These are phyloP conservation scores for Lottia gigantea DNA, from an alignment of 2,888 invertebrate species.

Conservation along the genomic window DNA sequence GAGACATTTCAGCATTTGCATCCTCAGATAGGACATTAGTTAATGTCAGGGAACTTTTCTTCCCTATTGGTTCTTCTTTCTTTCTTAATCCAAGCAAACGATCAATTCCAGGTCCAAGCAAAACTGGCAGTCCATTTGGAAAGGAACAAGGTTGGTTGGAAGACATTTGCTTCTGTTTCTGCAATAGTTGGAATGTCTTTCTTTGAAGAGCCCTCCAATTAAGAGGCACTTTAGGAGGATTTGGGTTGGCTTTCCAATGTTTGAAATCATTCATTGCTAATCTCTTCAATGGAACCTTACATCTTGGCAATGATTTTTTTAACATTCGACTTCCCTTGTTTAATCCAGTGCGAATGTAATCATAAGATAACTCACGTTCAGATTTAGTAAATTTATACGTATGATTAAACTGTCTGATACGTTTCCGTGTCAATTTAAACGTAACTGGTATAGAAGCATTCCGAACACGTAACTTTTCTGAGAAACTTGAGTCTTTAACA, in stretches of 20 bases:
- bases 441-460: conserved; percentile 44
- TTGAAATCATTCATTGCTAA: conserved; percentile 40
- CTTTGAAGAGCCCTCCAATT: background rate
- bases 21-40: conserved; percentile 52
- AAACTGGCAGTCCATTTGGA: conserved; percentile 47
- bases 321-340: conserved; percentile 43
- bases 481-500: conserved; percentile 46
- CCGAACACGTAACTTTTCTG: conserved; percentile 50
- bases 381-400: conserved; percentile 49
- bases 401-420: conserved; percentile 33
- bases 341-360: conserved; percentile 47
- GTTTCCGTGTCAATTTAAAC: conserved; percentile 43
- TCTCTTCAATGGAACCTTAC: conserved; percentile 41
- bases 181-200: background rate
- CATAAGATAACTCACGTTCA: conserved; percentile 47
- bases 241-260: conserved; percentile 32
- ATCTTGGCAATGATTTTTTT: conserved; percentile 37
- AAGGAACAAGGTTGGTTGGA: conserved; percentile 33
- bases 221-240: conserved; percentile 1
- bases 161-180: conserved; percentile 6
- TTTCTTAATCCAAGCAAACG: conserved; percentile 50
- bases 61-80: conserved; percentile 25
- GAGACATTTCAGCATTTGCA: conserved; percentile 46
- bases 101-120: conserved; percentile 48
- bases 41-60: conserved; percentile 31